A percentile compares a stretch with the other conserved stretches of the same genome.
Conservation (phyloP, 2,797 vertebrate genomes). For the Eutrigla gurnardus region DNA sequence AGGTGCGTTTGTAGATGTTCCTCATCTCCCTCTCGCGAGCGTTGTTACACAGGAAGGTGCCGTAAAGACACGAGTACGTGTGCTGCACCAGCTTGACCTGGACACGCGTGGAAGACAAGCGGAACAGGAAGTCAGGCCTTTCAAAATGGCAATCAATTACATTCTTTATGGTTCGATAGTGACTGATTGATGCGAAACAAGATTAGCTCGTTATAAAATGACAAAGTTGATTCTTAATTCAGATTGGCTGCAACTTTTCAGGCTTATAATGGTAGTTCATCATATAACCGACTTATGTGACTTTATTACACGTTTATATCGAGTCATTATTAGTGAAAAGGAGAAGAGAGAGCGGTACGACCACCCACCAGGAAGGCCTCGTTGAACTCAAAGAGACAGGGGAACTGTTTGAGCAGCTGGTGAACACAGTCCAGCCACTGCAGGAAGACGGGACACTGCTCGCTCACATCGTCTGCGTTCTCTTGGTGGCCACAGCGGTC, state of each 20-base stretch:
- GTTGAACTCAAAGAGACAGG: constrained; percentile 98
- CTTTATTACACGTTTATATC: no score
- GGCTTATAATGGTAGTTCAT: background rate
- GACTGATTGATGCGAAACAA: background rate
- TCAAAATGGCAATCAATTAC: background rate
- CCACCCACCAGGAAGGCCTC: constrained; percentile 95
- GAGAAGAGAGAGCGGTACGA: background rate
- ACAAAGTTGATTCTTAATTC: background rate
- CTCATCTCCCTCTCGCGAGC: constrained; percentile 92
- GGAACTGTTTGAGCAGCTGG: constrained; percentile 98
- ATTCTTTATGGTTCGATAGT: background rate
- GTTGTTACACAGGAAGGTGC: constrained; percentile 98
- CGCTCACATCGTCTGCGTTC: constrained; percentile 94
- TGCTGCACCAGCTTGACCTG: constrained; percentile 99
- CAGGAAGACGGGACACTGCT: constrained; percentile 98
- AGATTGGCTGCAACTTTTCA: background rate
- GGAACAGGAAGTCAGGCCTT: background rate
- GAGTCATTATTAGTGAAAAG: background rate
- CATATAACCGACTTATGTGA: background rate
- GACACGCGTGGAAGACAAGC: background rate
- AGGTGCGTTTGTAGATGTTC: constrained; percentile 94
- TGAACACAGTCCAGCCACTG: constrained; percentile 99
- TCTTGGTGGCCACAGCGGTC: constrained; percentile 99
- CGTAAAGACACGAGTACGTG: constrained; percentile 97
- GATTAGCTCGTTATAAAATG: background rate